Percentiles rank a stretch among this genome's conserved stretches.
Conservation (phyloP, 30 jellyfish, hydroid and myxozoan species). For the Sanderia malayensis region DNA sequence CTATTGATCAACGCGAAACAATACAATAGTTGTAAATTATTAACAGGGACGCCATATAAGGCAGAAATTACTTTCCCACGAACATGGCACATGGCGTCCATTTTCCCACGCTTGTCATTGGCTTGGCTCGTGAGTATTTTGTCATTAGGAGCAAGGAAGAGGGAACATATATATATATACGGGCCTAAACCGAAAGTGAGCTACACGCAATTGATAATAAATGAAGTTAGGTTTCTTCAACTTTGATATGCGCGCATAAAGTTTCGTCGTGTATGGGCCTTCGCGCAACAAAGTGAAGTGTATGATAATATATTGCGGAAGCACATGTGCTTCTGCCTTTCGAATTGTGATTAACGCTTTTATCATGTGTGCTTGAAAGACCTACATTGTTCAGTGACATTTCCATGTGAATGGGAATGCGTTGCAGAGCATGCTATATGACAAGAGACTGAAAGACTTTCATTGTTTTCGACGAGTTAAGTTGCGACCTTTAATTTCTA, state of each 20-base stretch:
- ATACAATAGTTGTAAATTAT: slow-evolving; percentile 45
- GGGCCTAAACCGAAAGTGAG: too few species aligned
- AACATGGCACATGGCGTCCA: slow-evolving; percentile 54
- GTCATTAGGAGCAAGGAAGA: too few species aligned
- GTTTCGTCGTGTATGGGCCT: too few species aligned
- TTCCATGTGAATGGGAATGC: slow-evolving; percentile 47
- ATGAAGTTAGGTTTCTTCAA: too few species aligned
- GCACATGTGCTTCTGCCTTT: too few species aligned
- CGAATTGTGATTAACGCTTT: too few species aligned
- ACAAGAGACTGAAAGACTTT: slow-evolving; percentile 6
- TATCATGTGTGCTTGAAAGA: slow-evolving; percentile 28
- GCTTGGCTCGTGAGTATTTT: too few species aligned
- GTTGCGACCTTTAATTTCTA: background rate
- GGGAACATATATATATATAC: too few species aligned
- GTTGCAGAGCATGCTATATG: slow-evolving; percentile 54
- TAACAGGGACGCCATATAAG: slow-evolving; percentile 45
- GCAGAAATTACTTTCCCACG: slow-evolving; percentile 86
- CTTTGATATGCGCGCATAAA: too few species aligned
- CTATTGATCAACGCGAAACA: slow-evolving; percentile 12
- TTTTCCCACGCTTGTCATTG: slow-evolving; percentile 85
- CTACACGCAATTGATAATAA: too few species aligned
- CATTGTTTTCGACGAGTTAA: background rate
- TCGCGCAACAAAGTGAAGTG: background rate
- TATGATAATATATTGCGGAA: background rate
- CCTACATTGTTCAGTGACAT: slow-evolving; percentile 39